Evolutionary conservation across 2,888 invertebrate genomes (phyloP).

Genomic region (Rhorus exstirpatorius): DNA sequence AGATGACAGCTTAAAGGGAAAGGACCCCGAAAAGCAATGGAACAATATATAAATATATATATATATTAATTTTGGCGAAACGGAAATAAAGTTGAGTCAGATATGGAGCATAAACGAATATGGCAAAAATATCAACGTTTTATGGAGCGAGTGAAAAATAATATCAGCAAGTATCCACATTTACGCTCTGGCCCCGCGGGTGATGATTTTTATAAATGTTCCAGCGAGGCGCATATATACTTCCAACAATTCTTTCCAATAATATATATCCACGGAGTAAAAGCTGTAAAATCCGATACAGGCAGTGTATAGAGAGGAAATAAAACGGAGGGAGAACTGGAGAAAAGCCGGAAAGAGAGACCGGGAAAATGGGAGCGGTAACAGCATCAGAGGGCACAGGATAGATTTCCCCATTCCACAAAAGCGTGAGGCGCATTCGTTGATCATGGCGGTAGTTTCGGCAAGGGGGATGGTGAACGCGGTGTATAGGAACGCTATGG

Average conservation of each 20-base stretch:
- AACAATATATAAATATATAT: too few species aligned
- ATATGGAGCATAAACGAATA: not conserved
- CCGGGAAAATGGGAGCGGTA: slow-evolving; percentile 28
- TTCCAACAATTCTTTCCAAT: not conserved
- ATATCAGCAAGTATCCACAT: not conserved
- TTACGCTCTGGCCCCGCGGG: not conserved
- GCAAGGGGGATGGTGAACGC: slow-evolving; percentile 32
- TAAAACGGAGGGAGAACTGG: not conserved
- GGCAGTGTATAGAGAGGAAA: slow-evolving; percentile 13
- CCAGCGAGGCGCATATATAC: not conserved
- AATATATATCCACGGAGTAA: slow-evolving; percentile 1
- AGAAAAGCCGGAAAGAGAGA: not conserved
- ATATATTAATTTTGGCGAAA: too few species aligned
- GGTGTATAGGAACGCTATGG: slow-evolving; percentile 34
- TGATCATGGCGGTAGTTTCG: slow-evolving; percentile 43
- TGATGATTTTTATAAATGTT: slow-evolving; percentile 14
- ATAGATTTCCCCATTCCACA: slow-evolving; percentile 11
- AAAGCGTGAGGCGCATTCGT: slow-evolving; percentile 51
- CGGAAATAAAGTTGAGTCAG: not conserved
- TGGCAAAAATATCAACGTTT: not conserved
- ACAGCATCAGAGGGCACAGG: slow-evolving; percentile 2
- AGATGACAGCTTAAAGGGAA: too few species aligned
- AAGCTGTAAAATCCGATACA: slow-evolving; percentile 13
- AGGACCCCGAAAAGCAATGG: too few species aligned
- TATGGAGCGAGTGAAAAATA: not conserved